Evolutionary conservation across 2,797 vertebrate species (phyloP).

Genomic region (Centroberyx gerrardi): DNA sequence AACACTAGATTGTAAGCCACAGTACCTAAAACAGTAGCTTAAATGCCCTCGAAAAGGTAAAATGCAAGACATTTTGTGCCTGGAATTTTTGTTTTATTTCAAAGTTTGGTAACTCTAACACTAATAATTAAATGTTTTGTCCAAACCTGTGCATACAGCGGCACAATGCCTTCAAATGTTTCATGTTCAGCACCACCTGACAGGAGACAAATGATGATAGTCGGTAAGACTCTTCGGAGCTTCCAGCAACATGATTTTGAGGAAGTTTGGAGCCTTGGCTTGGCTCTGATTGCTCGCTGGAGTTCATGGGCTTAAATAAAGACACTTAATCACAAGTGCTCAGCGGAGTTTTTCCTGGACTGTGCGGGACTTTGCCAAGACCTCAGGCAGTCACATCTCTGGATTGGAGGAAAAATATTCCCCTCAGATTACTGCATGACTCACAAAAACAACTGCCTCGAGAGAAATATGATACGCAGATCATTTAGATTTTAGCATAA

Average conservation of each 20-base stretch:
- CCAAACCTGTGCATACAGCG: not conserved
- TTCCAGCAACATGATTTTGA: constrained; percentile 73
- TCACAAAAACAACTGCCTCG: constrained; percentile 78
- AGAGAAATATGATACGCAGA: constrained; percentile 69
- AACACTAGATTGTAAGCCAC: too few relatives aligned
- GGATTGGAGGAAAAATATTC: constrained; percentile 73
- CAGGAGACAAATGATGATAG: constrained; percentile 57
- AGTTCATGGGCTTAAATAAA: constrained; percentile 84
- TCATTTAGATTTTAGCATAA: constrained; percentile 69
- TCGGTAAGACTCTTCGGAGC: constrained; percentile 51
- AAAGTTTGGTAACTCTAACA: constrained; percentile 17
- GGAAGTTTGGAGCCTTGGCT: constrained; percentile 67
- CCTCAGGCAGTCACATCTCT: constrained; percentile 77
- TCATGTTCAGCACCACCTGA: constrained; percentile 48
- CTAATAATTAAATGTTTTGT: constrained; percentile 8
- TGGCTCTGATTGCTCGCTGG: constrained; percentile 80
- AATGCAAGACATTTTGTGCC: too few relatives aligned
- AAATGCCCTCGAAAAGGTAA: too few relatives aligned
- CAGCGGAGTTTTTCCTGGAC: constrained; percentile 72
- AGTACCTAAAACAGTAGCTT: too few relatives aligned
- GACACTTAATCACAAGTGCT: constrained; percentile 81
- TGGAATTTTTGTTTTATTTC: constrained; percentile 17
- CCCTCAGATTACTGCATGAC: constrained; percentile 74
- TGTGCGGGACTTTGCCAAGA: constrained; percentile 74
- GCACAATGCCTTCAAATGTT: not conserved